phyloP scores from a whole-genome alignment of 2,888 invertebrate genomes.

The Fissipunctia ypsillon region DNA sequence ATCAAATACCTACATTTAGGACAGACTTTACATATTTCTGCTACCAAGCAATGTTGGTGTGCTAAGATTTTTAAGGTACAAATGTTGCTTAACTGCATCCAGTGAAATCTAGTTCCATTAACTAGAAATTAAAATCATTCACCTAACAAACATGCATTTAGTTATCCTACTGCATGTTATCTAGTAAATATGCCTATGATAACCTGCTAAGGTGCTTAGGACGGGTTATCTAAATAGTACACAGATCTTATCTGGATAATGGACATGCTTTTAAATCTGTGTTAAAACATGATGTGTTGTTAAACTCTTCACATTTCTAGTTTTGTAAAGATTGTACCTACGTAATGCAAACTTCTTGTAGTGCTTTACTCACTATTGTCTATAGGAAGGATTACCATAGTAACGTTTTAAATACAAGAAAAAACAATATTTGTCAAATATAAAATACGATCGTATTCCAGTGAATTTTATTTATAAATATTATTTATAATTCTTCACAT shows the following conservation, averaged over 20 bases:
- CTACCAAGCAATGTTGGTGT: not conserved
- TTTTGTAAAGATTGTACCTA: too few relatives aligned
- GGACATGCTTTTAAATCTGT: not conserved
- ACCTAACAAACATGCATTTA: conserved; percentile 10
- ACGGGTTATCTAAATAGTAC: conserved; percentile 40
- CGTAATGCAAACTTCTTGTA: too few relatives aligned
- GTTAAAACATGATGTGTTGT: not conserved
- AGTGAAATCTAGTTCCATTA: not conserved
- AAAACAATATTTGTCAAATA: too few relatives aligned
- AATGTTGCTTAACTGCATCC: not conserved
- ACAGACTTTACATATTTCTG: not conserved
- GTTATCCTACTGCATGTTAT: conserved; percentile 24
- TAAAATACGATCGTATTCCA: too few relatives aligned
- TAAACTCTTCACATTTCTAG: not conserved
- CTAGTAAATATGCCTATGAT: conserved; percentile 19
- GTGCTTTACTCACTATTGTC: too few relatives aligned
- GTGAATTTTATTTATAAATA: too few relatives aligned
- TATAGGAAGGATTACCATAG: too few relatives aligned
- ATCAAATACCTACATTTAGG: too few relatives aligned
- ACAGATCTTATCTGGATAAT: conserved; percentile 40
- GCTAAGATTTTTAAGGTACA: not conserved
- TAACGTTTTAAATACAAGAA: too few relatives aligned
- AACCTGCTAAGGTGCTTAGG: conserved; percentile 18
- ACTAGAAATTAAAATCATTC: conserved; percentile 3
- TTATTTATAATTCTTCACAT: too few relatives aligned